Conservation (phyloP, 2,797 vertebrate species). For the Micrastur ruficollis region DNA sequence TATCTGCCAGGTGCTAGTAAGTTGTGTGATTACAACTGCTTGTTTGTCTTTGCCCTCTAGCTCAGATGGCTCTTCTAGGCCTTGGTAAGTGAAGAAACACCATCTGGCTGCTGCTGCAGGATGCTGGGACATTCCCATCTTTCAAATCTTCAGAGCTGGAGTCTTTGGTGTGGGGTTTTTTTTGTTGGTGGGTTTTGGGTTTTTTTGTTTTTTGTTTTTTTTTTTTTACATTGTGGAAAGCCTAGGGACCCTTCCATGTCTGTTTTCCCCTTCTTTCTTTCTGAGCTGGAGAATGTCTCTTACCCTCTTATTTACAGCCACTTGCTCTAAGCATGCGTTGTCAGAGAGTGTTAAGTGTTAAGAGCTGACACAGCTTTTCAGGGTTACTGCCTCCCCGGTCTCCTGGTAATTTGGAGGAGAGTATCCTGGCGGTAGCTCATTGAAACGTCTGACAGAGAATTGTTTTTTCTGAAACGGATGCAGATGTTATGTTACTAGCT, state of each 20-base stretch:
- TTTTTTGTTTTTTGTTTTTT: no score
- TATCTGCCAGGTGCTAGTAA: slow-evolving; percentile 19
- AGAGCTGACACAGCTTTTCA: slow-evolving; percentile 24
- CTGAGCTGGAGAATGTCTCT: not conserved
- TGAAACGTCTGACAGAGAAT: not conserved
- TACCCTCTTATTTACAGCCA: not conserved
- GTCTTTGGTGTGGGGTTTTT: not conserved
- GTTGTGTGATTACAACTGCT: slow-evolving; percentile 13
- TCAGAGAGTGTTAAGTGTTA: slow-evolving; percentile 11
- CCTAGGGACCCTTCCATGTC: not conserved
- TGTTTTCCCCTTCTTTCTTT: not conserved
- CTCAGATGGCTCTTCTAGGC: slow-evolving; percentile 42
- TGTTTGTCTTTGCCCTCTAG: slow-evolving; percentile 42
- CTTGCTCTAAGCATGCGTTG: slow-evolving; percentile 28
- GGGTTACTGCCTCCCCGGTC: not conserved
- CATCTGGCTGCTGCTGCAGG: slow-evolving; percentile 46
- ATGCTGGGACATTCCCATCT: slow-evolving; percentile 17
- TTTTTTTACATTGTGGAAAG: not conserved
- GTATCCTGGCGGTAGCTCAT: not conserved
- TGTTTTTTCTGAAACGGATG: not conserved
- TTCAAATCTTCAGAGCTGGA: not conserved
- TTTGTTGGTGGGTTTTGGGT: not conserved
- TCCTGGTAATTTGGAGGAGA: not conserved
- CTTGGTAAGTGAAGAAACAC: not conserved
- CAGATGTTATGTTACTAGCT: not conserved